These are phyloP conservation scores for Syrmaticus mikado DNA, from an alignment of 2,113 vertebrate genomes.

Conservation along the genomic window DNA sequence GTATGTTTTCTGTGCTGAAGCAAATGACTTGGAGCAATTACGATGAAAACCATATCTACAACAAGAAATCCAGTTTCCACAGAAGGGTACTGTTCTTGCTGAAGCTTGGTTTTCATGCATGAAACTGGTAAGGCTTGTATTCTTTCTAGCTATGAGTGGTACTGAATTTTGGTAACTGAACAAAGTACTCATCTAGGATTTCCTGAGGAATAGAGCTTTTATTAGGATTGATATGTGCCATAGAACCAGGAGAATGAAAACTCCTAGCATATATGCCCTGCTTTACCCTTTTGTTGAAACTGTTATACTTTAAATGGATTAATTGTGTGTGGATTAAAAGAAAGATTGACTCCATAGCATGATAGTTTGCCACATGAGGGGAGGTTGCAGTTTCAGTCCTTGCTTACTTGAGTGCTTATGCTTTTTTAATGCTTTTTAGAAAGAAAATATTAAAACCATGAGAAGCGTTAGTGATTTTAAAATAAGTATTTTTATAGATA, in stretches of 20 bases:
- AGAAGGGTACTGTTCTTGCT: background rate
- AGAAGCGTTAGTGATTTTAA: background rate
- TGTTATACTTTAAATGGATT: background rate
- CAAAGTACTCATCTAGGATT: background rate
- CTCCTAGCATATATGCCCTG: accelerated
- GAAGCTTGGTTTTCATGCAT: background rate
- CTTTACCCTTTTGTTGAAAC: background rate
- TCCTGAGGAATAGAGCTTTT: background rate
- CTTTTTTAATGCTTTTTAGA: background rate
- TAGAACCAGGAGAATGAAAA: background rate
- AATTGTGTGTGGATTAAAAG: background rate
- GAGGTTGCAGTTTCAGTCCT: background rate
- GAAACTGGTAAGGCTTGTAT: background rate
- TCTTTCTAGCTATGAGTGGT: background rate
- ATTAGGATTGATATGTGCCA: background rate
- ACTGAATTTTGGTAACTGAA: background rate
- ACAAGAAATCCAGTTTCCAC: background rate
- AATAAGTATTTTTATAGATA: background rate
- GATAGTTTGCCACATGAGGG: background rate
- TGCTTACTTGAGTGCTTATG: background rate
- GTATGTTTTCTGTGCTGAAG: background rate
- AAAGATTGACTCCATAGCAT: background rate
- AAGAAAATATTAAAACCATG: background rate
- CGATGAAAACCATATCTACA: background rate
- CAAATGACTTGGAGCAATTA: background rate